Conservation (phyloP, 2,888 invertebrate genomes). For the Amphipyra berbera region DNA sequence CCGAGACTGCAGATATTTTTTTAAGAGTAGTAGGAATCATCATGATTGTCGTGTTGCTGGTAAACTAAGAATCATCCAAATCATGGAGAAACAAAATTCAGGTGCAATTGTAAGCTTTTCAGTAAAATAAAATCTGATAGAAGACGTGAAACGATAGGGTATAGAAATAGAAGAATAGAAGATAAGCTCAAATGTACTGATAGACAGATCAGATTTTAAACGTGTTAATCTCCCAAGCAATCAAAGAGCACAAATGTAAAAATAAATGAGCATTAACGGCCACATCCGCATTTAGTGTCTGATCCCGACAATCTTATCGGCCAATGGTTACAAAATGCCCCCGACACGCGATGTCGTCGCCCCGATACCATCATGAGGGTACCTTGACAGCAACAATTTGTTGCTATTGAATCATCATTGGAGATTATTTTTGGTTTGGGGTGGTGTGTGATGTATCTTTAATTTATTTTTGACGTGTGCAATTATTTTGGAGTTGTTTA, state of each 20-base stretch:
- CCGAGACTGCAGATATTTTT: no score
- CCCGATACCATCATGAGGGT: slow-evolving; percentile 60
- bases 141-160: not conserved
- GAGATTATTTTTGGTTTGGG: slow-evolving; percentile 31
- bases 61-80: no score
- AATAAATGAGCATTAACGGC: slow-evolving; percentile 52
- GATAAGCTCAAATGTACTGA: not conserved
- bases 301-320: slow-evolving; percentile 54
- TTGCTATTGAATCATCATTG: slow-evolving; percentile 54
- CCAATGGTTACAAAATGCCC: slow-evolving; percentile 46
- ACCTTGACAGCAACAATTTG: slow-evolving; percentile 51
- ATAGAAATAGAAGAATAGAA: not conserved
- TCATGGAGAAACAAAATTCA: no score
- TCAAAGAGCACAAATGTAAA: slow-evolving; percentile 46
- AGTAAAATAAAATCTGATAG: no score
- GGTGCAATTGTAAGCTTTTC: no score
- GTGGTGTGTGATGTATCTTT: slow-evolving; percentile 12
- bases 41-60: no score
- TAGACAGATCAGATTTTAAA: not conserved
- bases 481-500: slow-evolving; percentile 12
- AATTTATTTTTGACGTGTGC: slow-evolving; percentile 15
- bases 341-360: slow-evolving; percentile 52
- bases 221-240: slow-evolving; percentile 29
- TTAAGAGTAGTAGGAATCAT: no score
- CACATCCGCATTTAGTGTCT: slow-evolving; percentile 55